Base-by-base conservation (phyloP, 1,140 invertebrate species). In the Platorchestia sp. region DNA sequence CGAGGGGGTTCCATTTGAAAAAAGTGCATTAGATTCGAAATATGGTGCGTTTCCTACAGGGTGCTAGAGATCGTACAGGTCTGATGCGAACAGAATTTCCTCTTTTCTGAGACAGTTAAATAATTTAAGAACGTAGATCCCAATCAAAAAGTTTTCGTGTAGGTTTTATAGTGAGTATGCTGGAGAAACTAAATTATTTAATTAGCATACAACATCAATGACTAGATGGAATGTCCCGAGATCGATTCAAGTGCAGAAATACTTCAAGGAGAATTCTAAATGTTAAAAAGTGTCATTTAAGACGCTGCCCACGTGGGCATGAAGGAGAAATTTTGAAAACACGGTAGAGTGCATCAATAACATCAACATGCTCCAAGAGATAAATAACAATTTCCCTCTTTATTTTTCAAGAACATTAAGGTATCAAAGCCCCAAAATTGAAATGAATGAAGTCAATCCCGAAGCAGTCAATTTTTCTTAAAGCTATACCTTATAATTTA, bases 151-250 rank as follows among this genome's bases (percentile, higher is more conserved):
- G 14, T 27, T 75, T 75, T 75, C 27, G 14, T 75, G 10, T 3
- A 36, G 59, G 10, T 75, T 75, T 36, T 75, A 75, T 75, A 75
- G 10, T 22, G 59, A 75, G 59, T 75, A 75, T 75, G 59, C 59
- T 75, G 27, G 27, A 75, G 14, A 3, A 75, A 75, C 59, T 75
- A 75, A 75, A 36, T 75, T 93, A 44, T 93, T 93, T 45, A 45
- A 93, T 93, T 93, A 45, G 40, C 45, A 93, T 93, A 93, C 91
- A 93, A 93, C 91, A 93, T 93, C 91, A 93, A 93, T 93, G 91
- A 93, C 91, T 93, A 93, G 91, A 93, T 47, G 91, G 91, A 93
- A 93, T 93, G 91, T 93, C 91, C 91, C 91, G 91, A 93, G 91
- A 93, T 93, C 91, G 91, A 44, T 93, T 93, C 0, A 93, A 44